These are phyloP conservation scores for Xylota sylvarum DNA, from an alignment of 2,888 invertebrate genomes.

Conservation along the genomic window DNA sequence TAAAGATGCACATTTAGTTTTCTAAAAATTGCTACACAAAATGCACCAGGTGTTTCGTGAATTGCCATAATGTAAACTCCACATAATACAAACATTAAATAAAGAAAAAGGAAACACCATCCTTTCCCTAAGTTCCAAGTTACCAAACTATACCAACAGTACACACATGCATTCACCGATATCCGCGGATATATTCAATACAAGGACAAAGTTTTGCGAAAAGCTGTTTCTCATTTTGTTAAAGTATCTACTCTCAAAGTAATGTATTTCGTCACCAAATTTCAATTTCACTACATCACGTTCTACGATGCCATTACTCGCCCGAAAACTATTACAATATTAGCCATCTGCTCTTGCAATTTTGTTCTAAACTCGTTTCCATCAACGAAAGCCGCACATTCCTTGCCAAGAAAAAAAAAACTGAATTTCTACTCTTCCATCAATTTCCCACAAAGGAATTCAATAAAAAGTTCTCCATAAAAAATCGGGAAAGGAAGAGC, in stretches of 20 bases:
- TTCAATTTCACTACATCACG: slow-evolving; percentile 61
- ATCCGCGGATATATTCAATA: neutral
- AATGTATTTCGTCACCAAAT: slow-evolving; percentile 25
- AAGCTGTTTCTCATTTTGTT: neutral
- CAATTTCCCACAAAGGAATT: slow-evolving; percentile 58
- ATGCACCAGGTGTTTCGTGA: slow-evolving; percentile 1
- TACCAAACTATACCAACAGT: neutral
- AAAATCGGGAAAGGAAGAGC: slow-evolving; percentile 11
- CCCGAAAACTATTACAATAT: slow-evolving; percentile 39
- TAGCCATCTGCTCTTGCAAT: slow-evolving; percentile 44
- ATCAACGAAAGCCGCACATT: slow-evolving; percentile 37
- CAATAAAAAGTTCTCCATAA: slow-evolving; percentile 48
- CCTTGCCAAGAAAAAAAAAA: slow-evolving; percentile 12
- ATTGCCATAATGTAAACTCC: neutral
- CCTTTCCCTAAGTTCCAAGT: neutral
- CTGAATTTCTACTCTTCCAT: slow-evolving; percentile 36
- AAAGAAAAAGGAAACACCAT: neutral
- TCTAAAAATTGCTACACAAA: neutral
- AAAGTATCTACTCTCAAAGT: neutral
- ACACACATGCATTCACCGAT: neutral
- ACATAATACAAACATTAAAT: neutral
- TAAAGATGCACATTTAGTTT: neutral
- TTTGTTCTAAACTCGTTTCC: slow-evolving; percentile 8
- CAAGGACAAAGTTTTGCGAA: neutral
- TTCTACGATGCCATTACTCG: slow-evolving; percentile 25